Evolutionary conservation across 1,140 invertebrate genomes (phyloP).

Genomic region (Archivesica marissinica): DNA sequence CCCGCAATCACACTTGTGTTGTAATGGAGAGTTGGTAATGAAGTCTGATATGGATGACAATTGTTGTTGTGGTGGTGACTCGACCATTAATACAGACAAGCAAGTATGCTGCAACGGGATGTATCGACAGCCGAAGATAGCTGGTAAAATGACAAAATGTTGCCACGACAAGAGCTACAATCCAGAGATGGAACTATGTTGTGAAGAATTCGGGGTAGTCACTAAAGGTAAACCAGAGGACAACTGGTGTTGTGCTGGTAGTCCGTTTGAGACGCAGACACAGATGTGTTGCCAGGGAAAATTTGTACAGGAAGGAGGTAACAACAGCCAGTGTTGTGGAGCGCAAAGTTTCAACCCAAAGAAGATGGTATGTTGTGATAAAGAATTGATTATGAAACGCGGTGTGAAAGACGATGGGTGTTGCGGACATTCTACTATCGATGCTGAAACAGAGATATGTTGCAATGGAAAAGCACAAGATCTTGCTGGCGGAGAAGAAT

Average conservation of each 20-base stretch:
- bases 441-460: not conserved
- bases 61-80: not conserved
- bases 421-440: slow-evolving; percentile 6
- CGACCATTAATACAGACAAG: not conserved
- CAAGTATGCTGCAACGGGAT: slow-evolving; percentile 7
- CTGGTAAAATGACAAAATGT: slow-evolving; percentile 7
- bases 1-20: slow-evolving; percentile 2
- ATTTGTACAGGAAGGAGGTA: not conserved
- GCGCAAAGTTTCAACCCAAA: not conserved
- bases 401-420: not conserved
- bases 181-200: slow-evolving; percentile 3
- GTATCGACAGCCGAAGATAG: not conserved
- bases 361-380: not conserved
- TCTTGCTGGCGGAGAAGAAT: not conserved
- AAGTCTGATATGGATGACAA: not conserved
- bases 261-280: not conserved
- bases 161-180: slow-evolving; percentile 1
- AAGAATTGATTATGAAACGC: not conserved
- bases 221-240: not conserved
- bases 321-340: slow-evolving; percentile 5
- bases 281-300: slow-evolving; percentile 15
- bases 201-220: not conserved
- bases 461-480: not conserved
- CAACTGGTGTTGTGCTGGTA: slow-evolving; percentile 22
- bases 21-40: not conserved